Conservation (phyloP, 2,113 vertebrate genomes). For the Pseudorhombus dupliciocellatus region DNA sequence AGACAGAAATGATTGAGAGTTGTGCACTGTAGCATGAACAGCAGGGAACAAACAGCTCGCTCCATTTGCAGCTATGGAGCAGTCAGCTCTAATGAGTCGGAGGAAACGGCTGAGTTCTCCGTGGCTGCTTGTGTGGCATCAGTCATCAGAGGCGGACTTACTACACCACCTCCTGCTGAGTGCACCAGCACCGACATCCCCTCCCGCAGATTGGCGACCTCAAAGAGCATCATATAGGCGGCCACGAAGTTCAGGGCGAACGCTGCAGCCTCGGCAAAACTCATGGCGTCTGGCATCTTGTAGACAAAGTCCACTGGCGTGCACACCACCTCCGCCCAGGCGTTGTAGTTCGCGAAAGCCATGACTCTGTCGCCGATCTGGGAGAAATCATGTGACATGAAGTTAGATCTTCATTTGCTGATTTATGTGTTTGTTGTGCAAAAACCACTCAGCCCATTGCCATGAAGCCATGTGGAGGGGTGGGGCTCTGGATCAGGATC, state of each 20-base stretch:
- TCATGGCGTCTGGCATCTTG: constrained; percentile 97
- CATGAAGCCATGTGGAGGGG: no score
- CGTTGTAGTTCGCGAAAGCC: constrained; percentile 95
- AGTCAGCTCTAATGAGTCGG: not conserved
- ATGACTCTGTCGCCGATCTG: constrained; percentile 97
- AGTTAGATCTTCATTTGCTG: no score
- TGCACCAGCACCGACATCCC: constrained; percentile 98
- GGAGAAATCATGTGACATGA: constrained; percentile 22
- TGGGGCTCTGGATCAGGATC: not conserved
- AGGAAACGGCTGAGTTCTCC: not conserved
- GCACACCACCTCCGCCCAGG: constrained; percentile 98
- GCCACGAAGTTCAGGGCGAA: constrained; percentile 98
- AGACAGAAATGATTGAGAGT: not conserved
- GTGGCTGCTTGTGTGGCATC: not conserved
- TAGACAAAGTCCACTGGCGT: constrained; percentile 92
- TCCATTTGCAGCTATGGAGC: not conserved
- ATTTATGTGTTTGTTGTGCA: not conserved
- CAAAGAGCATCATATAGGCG: constrained; percentile 98
- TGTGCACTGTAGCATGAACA: not conserved
- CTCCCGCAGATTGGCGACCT: constrained; percentile 94
- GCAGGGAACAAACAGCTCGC: not conserved
- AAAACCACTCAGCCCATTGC: not conserved
- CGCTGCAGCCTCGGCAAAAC: constrained; percentile 91
- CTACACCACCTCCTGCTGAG: constrained; percentile 95
- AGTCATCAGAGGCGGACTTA: constrained; percentile 74